Base-by-base conservation (phyloP, 2,113 vertebrate genomes). In the Tringa solitaria region DNA sequence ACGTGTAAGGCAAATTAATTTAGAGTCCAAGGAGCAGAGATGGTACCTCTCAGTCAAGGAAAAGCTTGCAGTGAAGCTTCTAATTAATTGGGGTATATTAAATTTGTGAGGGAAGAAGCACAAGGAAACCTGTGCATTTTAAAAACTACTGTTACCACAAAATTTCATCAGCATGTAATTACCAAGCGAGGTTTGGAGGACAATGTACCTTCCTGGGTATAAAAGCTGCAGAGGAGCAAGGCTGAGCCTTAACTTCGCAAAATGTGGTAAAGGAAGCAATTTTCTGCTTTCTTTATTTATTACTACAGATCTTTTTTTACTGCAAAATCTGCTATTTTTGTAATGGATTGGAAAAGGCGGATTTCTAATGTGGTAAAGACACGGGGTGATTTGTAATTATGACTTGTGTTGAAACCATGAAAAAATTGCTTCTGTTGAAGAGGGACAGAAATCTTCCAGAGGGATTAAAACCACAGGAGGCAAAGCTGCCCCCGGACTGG, bases 311-410 rank as follows among this genome's bases (percentile, higher is more conserved):
- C 20, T 26, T 28, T 53, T 53, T 24, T 56, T 8, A 32, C 18
- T 30, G 48, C 10, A 48, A 59, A 67, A 56, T 24, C 46, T 39
- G 18, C 2, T 17, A 6, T 26, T 68, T 59, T 60, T 67, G 14
- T 17, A 48, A 32, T 1, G 4, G 33, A 21, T 41, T 54, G 39
- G 50, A 37, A 76, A 67, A 86, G 11, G 18, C 0, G 0, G 18
- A 6, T 53, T 63, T 63, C 48, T 59, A 22, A 16, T 30, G 39
- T 6, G 8, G 37, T 28, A 56, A 46, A 75, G 32, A 21, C 23
- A 56, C 4, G 1, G 6, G 5, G 33, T 60, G 37, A 61, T 70
- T 63, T 72, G 45, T 75, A 65, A 67, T n/a, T 54, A 20, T 15
- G 46, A n/a, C 8, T 59, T 26, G 14, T 30, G 35, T 50, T 43